These are phyloP conservation scores for Diceros bicornis DNA, from an alignment of 2,797 vertebrate genomes.

Conservation along the genomic window DNA sequence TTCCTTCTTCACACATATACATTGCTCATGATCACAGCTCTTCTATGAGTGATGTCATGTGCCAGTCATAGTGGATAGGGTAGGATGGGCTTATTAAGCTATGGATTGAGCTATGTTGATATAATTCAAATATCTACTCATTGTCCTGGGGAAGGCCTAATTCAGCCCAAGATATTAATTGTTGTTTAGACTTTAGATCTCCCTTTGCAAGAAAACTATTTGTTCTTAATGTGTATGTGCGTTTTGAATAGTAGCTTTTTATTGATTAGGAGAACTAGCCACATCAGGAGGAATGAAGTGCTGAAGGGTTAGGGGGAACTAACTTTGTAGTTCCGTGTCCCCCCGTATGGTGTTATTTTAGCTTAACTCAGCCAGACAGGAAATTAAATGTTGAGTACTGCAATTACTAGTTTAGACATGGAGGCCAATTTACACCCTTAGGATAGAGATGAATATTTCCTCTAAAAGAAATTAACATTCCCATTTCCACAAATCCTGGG, in stretches of 20 bases:
- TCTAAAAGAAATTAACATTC: background rate
- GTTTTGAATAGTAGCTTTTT: conserved; percentile 23
- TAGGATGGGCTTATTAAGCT: background rate
- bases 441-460: background rate
- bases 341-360: background rate
- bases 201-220: background rate
- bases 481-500: background rate
- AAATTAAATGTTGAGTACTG: conserved; percentile 39
- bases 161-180: background rate
- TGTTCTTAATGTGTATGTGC: background rate
- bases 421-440: background rate
- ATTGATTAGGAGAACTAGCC: background rate
- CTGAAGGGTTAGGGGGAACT: background rate
- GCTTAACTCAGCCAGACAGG: background rate
- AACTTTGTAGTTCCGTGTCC: background rate
- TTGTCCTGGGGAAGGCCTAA: background rate
- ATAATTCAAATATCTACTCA: background rate
- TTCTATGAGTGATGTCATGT: background rate
- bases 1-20: background rate
- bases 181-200: conserved; percentile 42
- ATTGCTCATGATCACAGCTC: background rate
- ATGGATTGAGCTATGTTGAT: background rate
- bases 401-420: background rate
- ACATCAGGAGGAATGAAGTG: background rate
- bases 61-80: background rate